Conservation (phyloP, 2,888 invertebrate genomes). For the Brenthis ino region DNA sequence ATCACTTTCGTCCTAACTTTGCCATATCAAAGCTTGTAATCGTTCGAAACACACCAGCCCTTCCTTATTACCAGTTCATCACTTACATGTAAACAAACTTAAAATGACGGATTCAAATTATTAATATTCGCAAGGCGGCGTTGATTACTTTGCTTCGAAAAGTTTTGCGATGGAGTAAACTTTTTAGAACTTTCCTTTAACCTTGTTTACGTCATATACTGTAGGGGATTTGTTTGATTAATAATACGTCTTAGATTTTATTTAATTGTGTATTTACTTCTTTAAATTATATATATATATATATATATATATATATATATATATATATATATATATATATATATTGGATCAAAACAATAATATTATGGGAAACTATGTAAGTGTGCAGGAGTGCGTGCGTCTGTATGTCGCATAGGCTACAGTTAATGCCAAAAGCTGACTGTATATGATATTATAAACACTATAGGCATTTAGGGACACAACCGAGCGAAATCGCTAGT, state of each 20-base stretch:
- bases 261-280: conserved; percentile 1
- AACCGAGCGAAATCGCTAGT: too few relatives aligned
- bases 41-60: neutral
- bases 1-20: too few relatives aligned
- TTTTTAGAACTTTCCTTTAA: neutral
- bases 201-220: neutral
- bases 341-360: too few relatives aligned
- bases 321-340: neutral
- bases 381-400: too few relatives aligned
- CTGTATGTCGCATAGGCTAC: neutral
- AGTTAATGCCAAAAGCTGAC: too few relatives aligned
- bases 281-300: neutral
- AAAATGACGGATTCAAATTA: conserved; percentile 14
- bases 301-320: neutral
- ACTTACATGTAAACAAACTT: conserved; percentile 12
- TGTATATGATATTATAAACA: too few relatives aligned
- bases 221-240: neutral
- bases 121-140: conserved; percentile 16
- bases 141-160: conserved; percentile 16
- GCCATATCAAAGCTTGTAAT: neutral
- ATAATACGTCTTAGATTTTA: conserved; percentile 8
- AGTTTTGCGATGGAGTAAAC: conserved; percentile 9
- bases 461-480: too few relatives aligned
- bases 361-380: too few relatives aligned
- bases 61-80: conserved; percentile 6